Conservation (phyloP, 2,888 invertebrate species). For the Auanema freiburgensis region DNA sequence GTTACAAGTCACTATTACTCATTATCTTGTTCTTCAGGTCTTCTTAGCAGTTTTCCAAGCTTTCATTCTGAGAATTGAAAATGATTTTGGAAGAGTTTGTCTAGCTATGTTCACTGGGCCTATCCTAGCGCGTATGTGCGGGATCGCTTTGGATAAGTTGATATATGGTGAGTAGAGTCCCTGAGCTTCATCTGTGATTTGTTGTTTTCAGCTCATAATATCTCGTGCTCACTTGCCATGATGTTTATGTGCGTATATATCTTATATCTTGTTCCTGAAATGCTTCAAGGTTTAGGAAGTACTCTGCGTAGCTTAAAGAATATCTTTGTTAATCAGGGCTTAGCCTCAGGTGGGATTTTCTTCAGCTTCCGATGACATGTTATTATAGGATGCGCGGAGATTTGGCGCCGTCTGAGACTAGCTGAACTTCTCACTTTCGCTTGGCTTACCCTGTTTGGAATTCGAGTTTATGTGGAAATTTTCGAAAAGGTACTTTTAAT, state of each 20-base stretch:
- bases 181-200: conserved; percentile 33
- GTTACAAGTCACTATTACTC: neutral
- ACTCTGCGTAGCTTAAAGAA: conserved; percentile 49
- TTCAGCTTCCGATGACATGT: neutral
- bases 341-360: conserved; percentile 52
- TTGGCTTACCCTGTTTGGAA: conserved; percentile 68
- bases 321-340: conserved; percentile 63
- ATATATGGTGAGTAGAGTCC: conserved; percentile 36
- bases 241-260: conserved; percentile 66
- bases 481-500: conserved; percentile 44
- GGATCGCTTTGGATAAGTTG: conserved; percentile 65
- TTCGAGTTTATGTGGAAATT: conserved; percentile 65
- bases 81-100: conserved; percentile 63
- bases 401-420: conserved; percentile 67
- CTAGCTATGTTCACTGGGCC: conserved; percentile 68
- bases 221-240: conserved; percentile 66
- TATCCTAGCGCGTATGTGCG: conserved; percentile 67
- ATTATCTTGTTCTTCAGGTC: conserved; percentile 15
- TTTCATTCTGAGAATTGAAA: conserved; percentile 66
- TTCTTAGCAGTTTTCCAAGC: conserved; percentile 51
- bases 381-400: conserved; percentile 34
- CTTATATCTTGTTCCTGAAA: conserved; percentile 65
- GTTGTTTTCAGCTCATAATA: conserved; percentile 65
- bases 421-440: conserved; percentile 68
- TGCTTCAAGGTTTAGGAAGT: conserved; percentile 62